Evolutionary conservation across 2,888 invertebrate species (phyloP).

Genomic region (Nemoura dubitans): DNA sequence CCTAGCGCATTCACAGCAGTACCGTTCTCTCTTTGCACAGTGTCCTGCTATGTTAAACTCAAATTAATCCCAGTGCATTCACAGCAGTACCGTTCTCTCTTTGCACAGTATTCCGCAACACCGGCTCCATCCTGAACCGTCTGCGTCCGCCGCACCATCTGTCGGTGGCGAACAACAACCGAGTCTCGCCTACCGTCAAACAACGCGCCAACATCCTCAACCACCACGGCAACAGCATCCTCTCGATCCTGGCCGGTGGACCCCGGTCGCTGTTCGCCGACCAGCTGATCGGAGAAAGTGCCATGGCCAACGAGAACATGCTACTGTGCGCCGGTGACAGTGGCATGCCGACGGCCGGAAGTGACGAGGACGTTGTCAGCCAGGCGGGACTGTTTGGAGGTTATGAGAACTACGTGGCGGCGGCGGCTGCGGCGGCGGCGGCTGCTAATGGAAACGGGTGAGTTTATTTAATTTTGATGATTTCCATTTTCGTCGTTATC

Average conservation of each 20-base stretch:
- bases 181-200: conserved; percentile 39
- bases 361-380: conserved; percentile 27
- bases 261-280: conserved; percentile 41
- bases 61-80: too few relatives aligned
- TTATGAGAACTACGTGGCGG: conserved; percentile 37
- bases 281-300: neutral
- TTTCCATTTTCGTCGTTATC: neutral
- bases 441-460: conserved; percentile 43
- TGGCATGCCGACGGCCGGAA: conserved; percentile 2
- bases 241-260: conserved; percentile 47
- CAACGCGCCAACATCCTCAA: conserved; percentile 38
- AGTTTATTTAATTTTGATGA: neutral
- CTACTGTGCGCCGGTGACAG: conserved; percentile 3
- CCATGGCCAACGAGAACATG: neutral
- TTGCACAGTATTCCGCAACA: conserved; percentile 52
- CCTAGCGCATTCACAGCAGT: too few relatives aligned
- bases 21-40: too few relatives aligned
- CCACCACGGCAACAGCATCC: conserved; percentile 43
- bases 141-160: conserved; percentile 53
- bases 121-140: conserved; percentile 55
- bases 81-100: neutral
- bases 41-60: too few relatives aligned
- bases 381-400: conserved; percentile 29
- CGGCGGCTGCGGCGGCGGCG: conserved; percentile 36
- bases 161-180: conserved; percentile 34